Percentiles rank a stretch among this genome's conserved stretches.
Evolutionary conservation across 1,140 invertebrate species (phyloP).

Genomic region (Drosophila setifemur): DNA sequence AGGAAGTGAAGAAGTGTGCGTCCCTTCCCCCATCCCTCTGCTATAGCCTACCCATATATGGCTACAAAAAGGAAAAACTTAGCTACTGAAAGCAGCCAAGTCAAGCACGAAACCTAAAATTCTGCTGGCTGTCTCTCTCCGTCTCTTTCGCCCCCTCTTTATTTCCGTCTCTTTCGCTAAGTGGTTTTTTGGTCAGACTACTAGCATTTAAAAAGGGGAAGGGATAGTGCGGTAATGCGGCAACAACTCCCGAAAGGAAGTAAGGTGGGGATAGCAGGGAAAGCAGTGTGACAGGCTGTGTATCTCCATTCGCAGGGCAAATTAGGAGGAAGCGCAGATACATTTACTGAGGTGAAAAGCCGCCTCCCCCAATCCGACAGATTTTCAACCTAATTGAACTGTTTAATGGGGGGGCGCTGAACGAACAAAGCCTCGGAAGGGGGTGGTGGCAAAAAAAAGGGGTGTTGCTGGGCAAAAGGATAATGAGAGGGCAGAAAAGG

Average conservation of each 20-base stretch:
- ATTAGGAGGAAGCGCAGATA: slow-evolving; percentile 19
- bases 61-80: slow-evolving; percentile 37
- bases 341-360: slow-evolving; percentile 23
- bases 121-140: slow-evolving; percentile 16
- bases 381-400: slow-evolving; percentile 34
- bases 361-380: slow-evolving; percentile 1
- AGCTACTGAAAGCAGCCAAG: slow-evolving; percentile 38
- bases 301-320: slow-evolving; percentile 25
- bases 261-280: not conserved
- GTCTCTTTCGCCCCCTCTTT: not conserved
- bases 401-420: not conserved
- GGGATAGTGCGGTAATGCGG: slow-evolving; percentile 2
- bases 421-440: not conserved
- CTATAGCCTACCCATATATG: slow-evolving; percentile 21
- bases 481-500: not conserved
- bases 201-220: slow-evolving; percentile 2
- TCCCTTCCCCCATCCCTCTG: not conserved
- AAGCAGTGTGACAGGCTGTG: slow-evolving; percentile 22
- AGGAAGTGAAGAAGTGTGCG: slow-evolving; percentile 45
- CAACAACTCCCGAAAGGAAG: not conserved
- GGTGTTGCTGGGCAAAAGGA: not conserved
- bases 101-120: slow-evolving; percentile 39
- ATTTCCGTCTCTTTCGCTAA: slow-evolving; percentile 15
- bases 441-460: not conserved
- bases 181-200: slow-evolving; percentile 41